A percentile compares a stretch with the other conserved stretches of the same genome.
phyloP scores from a whole-genome alignment of 2,888 invertebrate genomes.

The Falcaria lacertinaria region DNA sequence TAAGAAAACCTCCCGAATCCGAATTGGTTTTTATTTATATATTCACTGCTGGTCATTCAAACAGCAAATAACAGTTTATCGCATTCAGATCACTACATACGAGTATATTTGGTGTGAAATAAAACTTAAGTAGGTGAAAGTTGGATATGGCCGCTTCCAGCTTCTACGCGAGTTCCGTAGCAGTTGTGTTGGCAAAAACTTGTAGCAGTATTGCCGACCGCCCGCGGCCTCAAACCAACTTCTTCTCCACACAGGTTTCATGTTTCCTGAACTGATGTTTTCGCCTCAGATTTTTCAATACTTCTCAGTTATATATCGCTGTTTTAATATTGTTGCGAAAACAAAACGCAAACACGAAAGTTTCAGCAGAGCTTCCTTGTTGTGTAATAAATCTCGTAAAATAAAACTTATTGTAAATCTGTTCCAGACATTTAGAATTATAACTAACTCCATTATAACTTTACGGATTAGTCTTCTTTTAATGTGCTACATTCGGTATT shows the following conservation, averaged over 20 bases:
- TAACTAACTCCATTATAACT: background rate
- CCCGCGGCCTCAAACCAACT: conserved; percentile 39
- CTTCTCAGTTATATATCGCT: conserved; percentile 39
- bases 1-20: too few species aligned
- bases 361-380: conserved; percentile 29
- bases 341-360: conserved; percentile 37
- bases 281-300: conserved; percentile 45
- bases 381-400: conserved; percentile 40
- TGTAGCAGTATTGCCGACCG: conserved; percentile 22
- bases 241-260: conserved; percentile 40
- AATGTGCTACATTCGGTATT: too few species aligned
- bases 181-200: conserved; percentile 31
- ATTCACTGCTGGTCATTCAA: too few species aligned
- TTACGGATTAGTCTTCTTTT: too few species aligned
- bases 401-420: conserved; percentile 5
- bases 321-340: conserved; percentile 37
- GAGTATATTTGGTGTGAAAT: conserved; percentile 62
- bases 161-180: conserved; percentile 17
- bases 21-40: too few species aligned
- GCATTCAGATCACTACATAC: conserved; percentile 36
- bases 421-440: background rate
- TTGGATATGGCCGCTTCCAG: conserved; percentile 42
- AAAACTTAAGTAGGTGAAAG: conserved; percentile 61
- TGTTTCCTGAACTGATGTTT: conserved; percentile 40
- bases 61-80: conserved; percentile 34